Base-by-base conservation (phyloP, 2,888 invertebrate species). In the Thereva unica region DNA sequence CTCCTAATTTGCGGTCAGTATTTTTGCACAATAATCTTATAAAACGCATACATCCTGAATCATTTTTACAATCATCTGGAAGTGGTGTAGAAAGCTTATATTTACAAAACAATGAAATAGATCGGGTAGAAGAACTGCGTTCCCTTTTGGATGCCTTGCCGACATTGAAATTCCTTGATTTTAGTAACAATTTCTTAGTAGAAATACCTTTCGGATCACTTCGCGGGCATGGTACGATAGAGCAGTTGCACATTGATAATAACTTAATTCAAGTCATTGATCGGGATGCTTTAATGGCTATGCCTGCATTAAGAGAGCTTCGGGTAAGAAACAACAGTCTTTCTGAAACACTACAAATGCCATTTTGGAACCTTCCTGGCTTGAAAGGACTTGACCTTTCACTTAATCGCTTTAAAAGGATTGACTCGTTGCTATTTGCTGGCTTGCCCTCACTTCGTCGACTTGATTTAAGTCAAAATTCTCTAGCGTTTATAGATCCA, bases 321-420 rank as follows among this genome's bases (percentile, higher is more conserved):
- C 86, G 92, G 73, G 82, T 95, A 68, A 86, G 87, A 71, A 93
- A 94, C 75, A 95, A 95, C 77, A 92, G 92, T 2, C 79, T 95
- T 38, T 85, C 87, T 1, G 89, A 91, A 76, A 83, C 87, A 59
- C 82, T 89, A 53, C 88, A 89, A 70, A 85, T 87, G 56, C 92
- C 93, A 0, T 88, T 90, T 75, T 93, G 93, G 92, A 90, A 93
- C 81, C 82, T 93, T 52, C 93, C 93, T 0, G 88, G 89, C 5
- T 81, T 93, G 4, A 93, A 93, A 83, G 93, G 93, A 1, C 80
- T 95, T 66, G 93, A 94, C 81, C 80, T 94, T 44, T 89, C 92
- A 0, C 84, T 85, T 67, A 94, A 94, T 76, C 87, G 86, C 70
- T 89, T 92, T 72, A 85, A 87, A 68, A 84, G 86, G 23, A 77